phyloP scores from a whole-genome alignment of 2,797 vertebrate genomes.

The Helostoma temminkii region DNA sequence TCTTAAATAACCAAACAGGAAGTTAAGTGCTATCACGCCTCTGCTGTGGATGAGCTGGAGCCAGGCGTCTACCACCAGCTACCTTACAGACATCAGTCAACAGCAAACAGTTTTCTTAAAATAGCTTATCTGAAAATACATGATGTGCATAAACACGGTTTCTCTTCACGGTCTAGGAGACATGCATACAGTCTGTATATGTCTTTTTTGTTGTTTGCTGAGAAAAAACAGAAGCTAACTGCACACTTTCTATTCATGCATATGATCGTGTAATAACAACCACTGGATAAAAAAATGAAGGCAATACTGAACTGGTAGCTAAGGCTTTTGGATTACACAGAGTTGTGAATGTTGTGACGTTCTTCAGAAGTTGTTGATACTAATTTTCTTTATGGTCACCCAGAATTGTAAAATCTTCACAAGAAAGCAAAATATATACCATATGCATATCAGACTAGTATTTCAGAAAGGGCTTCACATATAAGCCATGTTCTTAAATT shows the following conservation, averaged over 20 bases:
- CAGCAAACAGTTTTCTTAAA: slow-evolving; percentile 38
- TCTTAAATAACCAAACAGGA: slow-evolving; percentile 62
- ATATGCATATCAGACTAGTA: no score
- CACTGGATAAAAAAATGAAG: slow-evolving; percentile 48
- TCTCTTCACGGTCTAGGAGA: slow-evolving; percentile 29
- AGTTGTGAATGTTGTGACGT: slow-evolving; percentile 26
- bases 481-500: slow-evolving; percentile 29
- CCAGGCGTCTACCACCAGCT: slow-evolving; percentile 52
- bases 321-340: slow-evolving; percentile 41
- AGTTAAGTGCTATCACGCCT: slow-evolving; percentile 75
- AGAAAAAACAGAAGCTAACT: slow-evolving; percentile 24
- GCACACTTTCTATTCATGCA: slow-evolving; percentile 33
- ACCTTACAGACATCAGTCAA: slow-evolving; percentile 47
- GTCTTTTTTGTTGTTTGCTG: slow-evolving; percentile 17
- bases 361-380: slow-evolving; percentile 32
- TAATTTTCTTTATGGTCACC: slow-evolving; percentile 23
- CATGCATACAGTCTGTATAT: slow-evolving; percentile 24
- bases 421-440: slow-evolving; percentile 18
- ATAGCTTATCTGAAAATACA: slow-evolving; percentile 27
- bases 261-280: slow-evolving; percentile 15
- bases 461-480: slow-evolving; percentile 16
- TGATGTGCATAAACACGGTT: slow-evolving; percentile 25
- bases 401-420: neutral
- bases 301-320: slow-evolving; percentile 62
- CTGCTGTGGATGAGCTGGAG: slow-evolving; percentile 50